Conservation (phyloP, 2,888 invertebrate genomes). For the Drosophila affinis region DNA sequence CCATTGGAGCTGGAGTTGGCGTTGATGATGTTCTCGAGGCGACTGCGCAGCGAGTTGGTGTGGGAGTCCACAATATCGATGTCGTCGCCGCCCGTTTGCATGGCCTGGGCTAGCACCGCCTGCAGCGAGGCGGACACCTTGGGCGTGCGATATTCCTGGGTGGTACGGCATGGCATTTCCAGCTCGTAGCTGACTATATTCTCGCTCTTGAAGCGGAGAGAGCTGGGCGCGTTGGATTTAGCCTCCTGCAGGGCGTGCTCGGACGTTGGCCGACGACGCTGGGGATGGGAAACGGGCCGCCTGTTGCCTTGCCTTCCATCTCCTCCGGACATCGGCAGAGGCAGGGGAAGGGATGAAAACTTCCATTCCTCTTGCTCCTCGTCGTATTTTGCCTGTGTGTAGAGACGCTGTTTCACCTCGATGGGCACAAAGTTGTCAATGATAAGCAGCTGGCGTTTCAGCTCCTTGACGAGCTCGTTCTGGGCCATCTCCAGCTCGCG, state of each 20-base stretch:
- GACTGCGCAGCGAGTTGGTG: constrained; percentile 82
- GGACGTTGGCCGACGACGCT: constrained; percentile 87
- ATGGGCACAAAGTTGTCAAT: constrained; percentile 95
- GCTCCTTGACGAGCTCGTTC: constrained; percentile 94
- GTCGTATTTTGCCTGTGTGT: constrained; percentile 90
- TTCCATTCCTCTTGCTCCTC: constrained; percentile 93
- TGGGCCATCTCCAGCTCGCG: constrained; percentile 96
- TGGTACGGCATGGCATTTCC: constrained; percentile 84
- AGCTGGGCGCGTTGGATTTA: constrained; percentile 77
- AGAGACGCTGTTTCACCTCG: constrained; percentile 90
- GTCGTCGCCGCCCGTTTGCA: constrained; percentile 83
- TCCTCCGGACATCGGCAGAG: constrained; percentile 73
- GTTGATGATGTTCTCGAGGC: constrained; percentile 83
- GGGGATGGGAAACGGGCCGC: constrained; percentile 87
- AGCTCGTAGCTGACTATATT: constrained; percentile 83
- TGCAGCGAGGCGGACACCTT: constrained; percentile 84
- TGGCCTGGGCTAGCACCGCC: constrained; percentile 84
- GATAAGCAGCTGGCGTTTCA: constrained; percentile 94
- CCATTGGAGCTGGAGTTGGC: constrained; percentile 81
- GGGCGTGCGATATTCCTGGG: constrained; percentile 83
- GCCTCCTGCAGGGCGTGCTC: constrained; percentile 85
- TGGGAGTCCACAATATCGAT: constrained; percentile 83
- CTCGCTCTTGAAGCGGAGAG: constrained; percentile 82
- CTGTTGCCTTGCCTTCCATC: constrained; percentile 81
- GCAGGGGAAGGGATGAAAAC: constrained; percentile 82